Evolutionary conservation across 2,797 vertebrate genomes (phyloP).

Genomic region (Pseudochromis fuscus): DNA sequence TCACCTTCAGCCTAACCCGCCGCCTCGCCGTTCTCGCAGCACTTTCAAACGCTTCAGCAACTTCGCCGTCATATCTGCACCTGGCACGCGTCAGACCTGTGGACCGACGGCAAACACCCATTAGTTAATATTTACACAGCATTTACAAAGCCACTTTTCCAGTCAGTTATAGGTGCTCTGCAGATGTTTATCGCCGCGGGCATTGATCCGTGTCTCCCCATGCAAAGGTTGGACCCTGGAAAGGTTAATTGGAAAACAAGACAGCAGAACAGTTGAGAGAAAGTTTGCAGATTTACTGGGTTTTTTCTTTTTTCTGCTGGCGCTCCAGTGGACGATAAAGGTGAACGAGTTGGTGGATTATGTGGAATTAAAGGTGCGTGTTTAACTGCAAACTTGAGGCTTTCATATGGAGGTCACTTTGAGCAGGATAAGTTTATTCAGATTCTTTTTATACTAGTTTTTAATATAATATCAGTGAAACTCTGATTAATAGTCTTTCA

Average conservation of each 20-base stretch:
- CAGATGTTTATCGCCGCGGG: constrained; percentile 74
- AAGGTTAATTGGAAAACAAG: constrained; percentile 83
- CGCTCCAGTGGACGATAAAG: constrained; percentile 19
- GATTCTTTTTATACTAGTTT: too few relatives aligned
- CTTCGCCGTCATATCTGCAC: constrained; percentile 57
- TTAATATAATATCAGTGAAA: too few relatives aligned
- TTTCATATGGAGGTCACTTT: too few relatives aligned
- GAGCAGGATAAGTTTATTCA: too few relatives aligned
- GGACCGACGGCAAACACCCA: constrained; percentile 68
- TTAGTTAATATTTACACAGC: constrained; percentile 77
- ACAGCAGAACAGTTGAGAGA: constrained; percentile 53
- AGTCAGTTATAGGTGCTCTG: constrained; percentile 60
- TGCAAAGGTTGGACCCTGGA: constrained; percentile 74
- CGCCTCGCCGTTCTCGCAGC: constrained; percentile 7
- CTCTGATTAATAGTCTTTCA: too few relatives aligned
- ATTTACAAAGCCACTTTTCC: constrained; percentile 74
- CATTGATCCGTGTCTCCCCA: constrained; percentile 79
- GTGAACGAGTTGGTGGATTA: constrained; percentile 5
- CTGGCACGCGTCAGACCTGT: constrained; percentile 68
- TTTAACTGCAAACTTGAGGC: neutral
- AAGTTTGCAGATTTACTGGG: constrained; percentile 52
- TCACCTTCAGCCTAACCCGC: constrained; percentile 18
- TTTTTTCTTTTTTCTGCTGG: constrained; percentile 32
- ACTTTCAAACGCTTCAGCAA: constrained; percentile 58
- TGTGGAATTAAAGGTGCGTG: neutral